Evolutionary conservation across 2,113 vertebrate genomes (phyloP).

Genomic region (Erythrolamprus reginae): DNA sequence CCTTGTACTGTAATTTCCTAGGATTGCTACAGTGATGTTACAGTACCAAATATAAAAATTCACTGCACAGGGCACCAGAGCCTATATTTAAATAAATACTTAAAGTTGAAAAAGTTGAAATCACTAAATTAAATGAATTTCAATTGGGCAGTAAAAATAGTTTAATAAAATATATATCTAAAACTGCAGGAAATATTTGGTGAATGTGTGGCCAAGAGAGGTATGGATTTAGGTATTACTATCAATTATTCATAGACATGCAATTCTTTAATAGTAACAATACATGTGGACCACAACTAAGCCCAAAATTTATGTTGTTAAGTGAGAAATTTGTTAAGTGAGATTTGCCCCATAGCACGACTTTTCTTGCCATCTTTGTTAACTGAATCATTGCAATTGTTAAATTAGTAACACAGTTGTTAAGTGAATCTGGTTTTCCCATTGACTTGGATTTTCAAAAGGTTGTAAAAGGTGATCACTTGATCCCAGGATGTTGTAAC

Average conservation of each 20-base stretch:
- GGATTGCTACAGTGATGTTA: not conserved
- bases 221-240: not conserved
- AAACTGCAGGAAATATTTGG: not conserved
- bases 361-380: not conserved
- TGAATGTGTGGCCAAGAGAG: not conserved
- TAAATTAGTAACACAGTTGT: not conserved
- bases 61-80: not conserved
- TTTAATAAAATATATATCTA: not conserved
- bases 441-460: not conserved
- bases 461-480: not conserved
- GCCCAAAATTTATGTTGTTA: not conserved
- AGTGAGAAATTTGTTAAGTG: not conserved
- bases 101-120: too few species aligned
- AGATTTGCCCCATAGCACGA: not conserved
- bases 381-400: not conserved
- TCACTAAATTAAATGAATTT: not conserved
- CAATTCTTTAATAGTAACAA: not conserved
- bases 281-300: not conserved
- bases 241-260: not conserved
- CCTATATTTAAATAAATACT: not conserved
- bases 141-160: not conserved
- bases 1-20: not conserved
- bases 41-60: not conserved
- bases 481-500: not conserved
- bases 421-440: not conserved